Conservation (phyloP, 2,888 invertebrate species). For the Holacanthella duospinosa region DNA sequence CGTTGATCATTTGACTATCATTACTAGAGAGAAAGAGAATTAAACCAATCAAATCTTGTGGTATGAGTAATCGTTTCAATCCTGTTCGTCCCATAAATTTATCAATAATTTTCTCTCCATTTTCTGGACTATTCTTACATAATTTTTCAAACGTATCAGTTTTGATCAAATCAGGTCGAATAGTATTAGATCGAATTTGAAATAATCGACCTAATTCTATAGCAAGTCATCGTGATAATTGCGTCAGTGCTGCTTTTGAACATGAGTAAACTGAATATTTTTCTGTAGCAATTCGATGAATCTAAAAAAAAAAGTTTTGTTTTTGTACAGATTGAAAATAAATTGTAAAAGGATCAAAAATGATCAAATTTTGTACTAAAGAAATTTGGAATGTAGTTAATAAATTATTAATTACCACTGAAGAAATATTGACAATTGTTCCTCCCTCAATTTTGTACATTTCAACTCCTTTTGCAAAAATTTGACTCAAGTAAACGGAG, state of each 20-base stretch:
- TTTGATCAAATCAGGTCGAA: neutral
- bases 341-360: no score
- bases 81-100: neutral
- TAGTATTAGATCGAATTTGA: neutral
- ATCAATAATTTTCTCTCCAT: no score
- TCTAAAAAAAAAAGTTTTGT: no score
- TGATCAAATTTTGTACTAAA: neutral
- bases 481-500: neutral
- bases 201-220: neutral
- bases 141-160: no score
- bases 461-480: slow-evolving; percentile 4
- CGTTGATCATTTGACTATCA: neutral
- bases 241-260: neutral
- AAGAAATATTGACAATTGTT: slow-evolving; percentile 1
- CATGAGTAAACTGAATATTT: neutral
- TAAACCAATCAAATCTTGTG: neutral
- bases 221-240: neutral
- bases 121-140: neutral
- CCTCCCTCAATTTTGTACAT: neutral
- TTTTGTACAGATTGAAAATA: no score
- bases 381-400: neutral
- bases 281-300: neutral
- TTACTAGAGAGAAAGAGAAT: neutral
- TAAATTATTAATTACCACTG: neutral
- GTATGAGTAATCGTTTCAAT: neutral